A percentile compares a stretch with the other conserved stretches of the same genome.
phyloP scores from a whole-genome alignment of 2,888 invertebrate genomes.

The Parascotia fuliginaria region DNA sequence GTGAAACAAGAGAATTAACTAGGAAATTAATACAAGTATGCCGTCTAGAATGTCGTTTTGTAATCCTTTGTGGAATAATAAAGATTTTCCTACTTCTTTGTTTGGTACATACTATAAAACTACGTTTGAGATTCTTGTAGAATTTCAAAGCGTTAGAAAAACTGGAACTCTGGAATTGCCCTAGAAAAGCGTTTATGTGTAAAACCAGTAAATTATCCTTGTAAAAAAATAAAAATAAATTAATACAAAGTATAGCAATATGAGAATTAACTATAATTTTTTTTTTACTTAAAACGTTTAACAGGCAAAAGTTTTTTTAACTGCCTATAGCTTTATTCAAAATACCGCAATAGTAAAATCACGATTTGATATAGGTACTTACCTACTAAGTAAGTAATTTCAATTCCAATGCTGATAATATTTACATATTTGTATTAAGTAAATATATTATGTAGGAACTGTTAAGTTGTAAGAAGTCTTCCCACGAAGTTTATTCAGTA shows the following conservation, averaged over 20 bases:
- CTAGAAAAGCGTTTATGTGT: too few species aligned
- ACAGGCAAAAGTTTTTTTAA: too few species aligned
- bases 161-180: too few species aligned
- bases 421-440: background rate
- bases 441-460: background rate
- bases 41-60: slow-evolving; percentile 29
- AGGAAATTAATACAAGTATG: background rate
- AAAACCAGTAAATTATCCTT: too few species aligned
- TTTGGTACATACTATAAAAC: slow-evolving; percentile 14
- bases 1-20: background rate
- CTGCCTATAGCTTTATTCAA: too few species aligned
- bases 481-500: slow-evolving; percentile 27
- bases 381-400: background rate
- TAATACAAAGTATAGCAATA: too few species aligned
- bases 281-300: too few species aligned
- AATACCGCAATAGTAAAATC: too few species aligned
- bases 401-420: background rate
- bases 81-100: slow-evolving; percentile 33
- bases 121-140: background rate
- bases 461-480: slow-evolving; percentile 16
- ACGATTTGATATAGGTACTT: too few species aligned
- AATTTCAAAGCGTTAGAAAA: too few species aligned
- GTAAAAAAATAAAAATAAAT: too few species aligned
- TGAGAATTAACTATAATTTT: too few species aligned
- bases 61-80: slow-evolving; percentile 22